These are phyloP conservation scores for Sebastes glaucus DNA, from an alignment of 2,797 vertebrate species.

Conservation along the genomic window DNA sequence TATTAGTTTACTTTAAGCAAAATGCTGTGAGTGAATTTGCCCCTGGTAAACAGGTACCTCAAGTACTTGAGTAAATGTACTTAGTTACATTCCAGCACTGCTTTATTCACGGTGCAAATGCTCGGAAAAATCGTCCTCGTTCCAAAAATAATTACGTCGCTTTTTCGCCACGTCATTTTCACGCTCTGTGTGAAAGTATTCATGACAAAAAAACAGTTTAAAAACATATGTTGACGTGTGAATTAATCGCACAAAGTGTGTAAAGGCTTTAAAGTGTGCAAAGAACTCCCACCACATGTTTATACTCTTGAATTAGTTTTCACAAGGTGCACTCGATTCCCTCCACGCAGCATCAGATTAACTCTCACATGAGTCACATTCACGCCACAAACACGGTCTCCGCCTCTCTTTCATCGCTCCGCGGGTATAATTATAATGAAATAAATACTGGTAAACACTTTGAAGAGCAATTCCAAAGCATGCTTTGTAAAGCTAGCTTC, in stretches of 20 bases:
- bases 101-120: too few species aligned
- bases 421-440: slow-evolving; percentile 74
- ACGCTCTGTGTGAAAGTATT: too few species aligned
- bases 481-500: slow-evolving; percentile 71
- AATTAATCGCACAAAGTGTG: too few species aligned
- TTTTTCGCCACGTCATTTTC: accelerated
- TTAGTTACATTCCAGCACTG: too few species aligned
- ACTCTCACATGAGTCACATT: slow-evolving; percentile 48
- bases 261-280: too few species aligned
- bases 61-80: too few species aligned
- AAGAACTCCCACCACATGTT: slow-evolving; percentile 8
- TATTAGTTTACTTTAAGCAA: too few species aligned
- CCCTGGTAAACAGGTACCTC: too few species aligned
- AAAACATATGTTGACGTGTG: accelerated
- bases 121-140: too few species aligned
- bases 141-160: too few species aligned
- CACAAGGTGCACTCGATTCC: slow-evolving; percentile 13
- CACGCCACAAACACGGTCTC: slow-evolving; percentile 44
- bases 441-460: slow-evolving; percentile 75
- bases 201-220: accelerated
- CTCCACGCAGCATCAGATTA: slow-evolving; percentile 41
- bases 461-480: slow-evolving; percentile 73
- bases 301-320: slow-evolving; percentile 17
- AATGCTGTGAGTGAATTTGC: too few species aligned
- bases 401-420: slow-evolving; percentile 30